phyloP scores from a whole-genome alignment of 2,888 invertebrate species.

The Stratiomys singularior region DNA sequence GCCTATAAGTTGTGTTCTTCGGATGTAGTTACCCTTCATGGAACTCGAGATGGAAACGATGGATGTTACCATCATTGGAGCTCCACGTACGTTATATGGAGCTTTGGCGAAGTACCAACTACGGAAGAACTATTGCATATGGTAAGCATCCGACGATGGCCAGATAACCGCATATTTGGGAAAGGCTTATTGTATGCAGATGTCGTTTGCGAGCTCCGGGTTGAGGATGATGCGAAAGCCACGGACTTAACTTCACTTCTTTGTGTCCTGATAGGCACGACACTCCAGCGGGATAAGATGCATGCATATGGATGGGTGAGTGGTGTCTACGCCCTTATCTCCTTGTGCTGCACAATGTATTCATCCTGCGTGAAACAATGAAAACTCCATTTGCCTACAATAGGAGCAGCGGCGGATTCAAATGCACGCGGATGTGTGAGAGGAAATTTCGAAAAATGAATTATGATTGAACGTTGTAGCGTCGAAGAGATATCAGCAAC shows the following conservation, averaged over 20 bases:
- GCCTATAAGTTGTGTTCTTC: slow-evolving; percentile 5
- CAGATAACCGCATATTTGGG: slow-evolving; percentile 38
- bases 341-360: slow-evolving; percentile 16
- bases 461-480: slow-evolving; percentile 27
- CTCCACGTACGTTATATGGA: not conserved
- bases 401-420: slow-evolving; percentile 24
- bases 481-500: not conserved
- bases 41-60: not conserved
- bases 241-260: not conserved
- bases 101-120: not conserved
- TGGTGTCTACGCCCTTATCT: not conserved
- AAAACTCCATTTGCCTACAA: slow-evolving; percentile 29
- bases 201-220: slow-evolving; percentile 10
- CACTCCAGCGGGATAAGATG: not conserved
- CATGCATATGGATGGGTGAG: not conserved
- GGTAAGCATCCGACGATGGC: slow-evolving; percentile 41
- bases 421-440: slow-evolving; percentile 9
- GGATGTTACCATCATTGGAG: not conserved
- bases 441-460: slow-evolving; percentile 47
- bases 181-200: slow-evolving; percentile 44
- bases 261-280: slow-evolving; percentile 6
- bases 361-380: slow-evolving; percentile 28
- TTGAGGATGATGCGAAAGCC: not conserved
- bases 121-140: slow-evolving; percentile 31
- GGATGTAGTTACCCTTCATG: slow-evolving; percentile 22